Base-by-base conservation (phyloP, 1,140 invertebrate species). In the Saccostrea echinata region DNA sequence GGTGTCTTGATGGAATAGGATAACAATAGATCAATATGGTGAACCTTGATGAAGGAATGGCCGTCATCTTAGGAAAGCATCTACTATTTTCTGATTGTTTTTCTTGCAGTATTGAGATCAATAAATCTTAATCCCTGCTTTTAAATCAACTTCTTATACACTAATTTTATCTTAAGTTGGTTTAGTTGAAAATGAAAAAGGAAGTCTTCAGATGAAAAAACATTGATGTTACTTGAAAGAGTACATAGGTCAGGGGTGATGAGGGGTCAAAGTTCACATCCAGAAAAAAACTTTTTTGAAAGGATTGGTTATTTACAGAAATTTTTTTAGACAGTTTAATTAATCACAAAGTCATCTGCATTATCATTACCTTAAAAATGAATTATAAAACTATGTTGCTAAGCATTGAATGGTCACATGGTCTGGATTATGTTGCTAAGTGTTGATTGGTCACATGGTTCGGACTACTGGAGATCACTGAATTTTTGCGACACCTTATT, bases 61-160 rank as follows among this genome's bases (percentile, higher is more conserved):
- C 27, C 27, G 68, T 76, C 27, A 76, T 76, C 68, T 27, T 27
- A 76, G 68, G 68, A 76, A 76, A 76, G 13, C 24, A 33, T 27
- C 24, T 16, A 30, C 27, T 24, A 76, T 76, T 76, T 76, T 76
- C 68, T 33, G 24, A 30, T 24, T 76, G 33, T 76, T 76, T 76
- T 76, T 16, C 27, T 76, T 76, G 11, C 68, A 30, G 68, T 76
- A 27, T 33, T 16, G 12, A 13, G 27, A 76, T 76, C 68, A 76
- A 76, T 76, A 76, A 76, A 76, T 33, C 68, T 76, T 76, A 76
- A 76, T 76, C 68, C 68, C 68, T 76, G 27, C 68, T 76, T 76
- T 76, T 76, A 76, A 76, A 76, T 76, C 68, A 76, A 76, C 68
- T 33, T 27, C 68, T 76, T 76, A 33, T 76, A 76, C 24, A 76